Conservation (phyloP, 1,140 invertebrate genomes). For the Drosophila tani region DNA sequence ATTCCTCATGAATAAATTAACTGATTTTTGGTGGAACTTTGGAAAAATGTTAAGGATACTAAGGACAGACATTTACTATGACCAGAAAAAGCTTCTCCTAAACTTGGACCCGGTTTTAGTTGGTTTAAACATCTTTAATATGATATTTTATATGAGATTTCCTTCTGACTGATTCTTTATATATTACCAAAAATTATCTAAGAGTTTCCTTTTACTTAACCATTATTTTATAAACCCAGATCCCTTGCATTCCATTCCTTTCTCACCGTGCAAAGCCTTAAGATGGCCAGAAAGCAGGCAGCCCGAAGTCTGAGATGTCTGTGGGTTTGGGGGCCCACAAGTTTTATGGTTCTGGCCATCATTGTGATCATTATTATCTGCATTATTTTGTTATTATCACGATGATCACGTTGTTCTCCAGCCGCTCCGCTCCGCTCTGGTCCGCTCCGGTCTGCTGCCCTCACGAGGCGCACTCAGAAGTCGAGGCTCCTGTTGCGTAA, state of each 20-base stretch:
- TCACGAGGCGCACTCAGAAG: slow-evolving; percentile 59
- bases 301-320: not conserved
- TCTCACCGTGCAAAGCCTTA: slow-evolving; percentile 1
- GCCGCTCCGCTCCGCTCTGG: slow-evolving; percentile 1
- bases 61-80: too few species aligned
- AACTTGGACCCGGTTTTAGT: too few species aligned
- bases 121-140: too few species aligned
- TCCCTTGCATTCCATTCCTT: not conserved
- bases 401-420: slow-evolving; percentile 63
- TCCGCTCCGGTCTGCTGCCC: not conserved
- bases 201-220: not conserved
- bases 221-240: not conserved
- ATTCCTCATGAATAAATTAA: too few species aligned
- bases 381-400: slow-evolving; percentile 64
- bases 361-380: slow-evolving; percentile 51
- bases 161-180: too few species aligned
- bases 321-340: slow-evolving; percentile 19
- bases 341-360: slow-evolving; percentile 48
- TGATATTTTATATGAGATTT: too few species aligned
- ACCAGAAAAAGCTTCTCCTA: too few species aligned
- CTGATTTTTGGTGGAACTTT: too few species aligned
- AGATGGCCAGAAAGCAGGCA: slow-evolving; percentile 6
- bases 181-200: too few species aligned
- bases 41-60: too few species aligned
- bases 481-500: slow-evolving; percentile 79